Base-by-base conservation (phyloP, 2,888 invertebrate species). In the Camponotus fellah region DNA sequence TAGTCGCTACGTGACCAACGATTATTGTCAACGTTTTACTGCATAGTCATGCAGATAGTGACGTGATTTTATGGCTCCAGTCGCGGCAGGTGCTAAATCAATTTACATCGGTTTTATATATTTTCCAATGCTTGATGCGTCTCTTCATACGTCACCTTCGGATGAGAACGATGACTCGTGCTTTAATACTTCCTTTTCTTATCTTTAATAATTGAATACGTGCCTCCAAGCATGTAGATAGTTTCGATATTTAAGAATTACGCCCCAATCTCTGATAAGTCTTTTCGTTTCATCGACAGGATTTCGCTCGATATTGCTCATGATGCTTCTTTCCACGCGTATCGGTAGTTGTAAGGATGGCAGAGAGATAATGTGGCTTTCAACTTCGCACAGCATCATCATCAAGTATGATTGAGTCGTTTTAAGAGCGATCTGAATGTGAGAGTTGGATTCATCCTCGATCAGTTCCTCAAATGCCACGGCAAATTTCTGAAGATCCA, bases 341-440 rank as follows among this genome's bases (percentile, higher is more conserved):
- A 85, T 76, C 1, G 94, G 94, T 9, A 94, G 56, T n/a, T 83
- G 88, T 21, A 93, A 72, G 14, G 85, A 83, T 0, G 94, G 92
- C 46, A 94, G 68, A 0, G 81, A 75, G 1, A 85, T 80, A 60
- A 95, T 93, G 60, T 89, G 92, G 65, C 91, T 96, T 85, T 97
- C 96, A 32, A 96, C 96, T 88, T 96, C 96, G 92, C 96, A 96
- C 85, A 96, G 94, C 85, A 97, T 94, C 92, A 90, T 92, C 79
- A 83, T 92, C 40, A 95, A 86, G 49, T 93, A 93, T 0, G 89
- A 88, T 72, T 94, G 92, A 3, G 95, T 94, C 9, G 87, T 85
- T 3, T 94, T 86, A 49, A 95, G 93, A 90, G 94, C 95, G 87
- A 86, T 94, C 91, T 85, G 95, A 88, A 94, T 93, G 83, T 95